Base-by-base conservation (phyloP, 2,797 vertebrate species). In the Pangasius macronema region DNA sequence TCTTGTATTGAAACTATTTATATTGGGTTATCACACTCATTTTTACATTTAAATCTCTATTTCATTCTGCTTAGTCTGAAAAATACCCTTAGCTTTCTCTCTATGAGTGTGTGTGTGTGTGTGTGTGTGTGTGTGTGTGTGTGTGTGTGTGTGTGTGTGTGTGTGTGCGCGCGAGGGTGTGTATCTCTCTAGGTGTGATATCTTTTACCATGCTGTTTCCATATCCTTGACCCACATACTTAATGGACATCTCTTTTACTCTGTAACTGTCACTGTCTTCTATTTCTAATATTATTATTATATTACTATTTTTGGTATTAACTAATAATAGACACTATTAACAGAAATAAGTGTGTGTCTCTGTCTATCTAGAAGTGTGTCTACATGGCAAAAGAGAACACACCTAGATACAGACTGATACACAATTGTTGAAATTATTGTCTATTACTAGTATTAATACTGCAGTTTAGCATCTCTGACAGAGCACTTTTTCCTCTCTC, bases 81-180 rank as follows among this genome's bases (percentile, higher is more conserved):
- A 75, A 75, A 75, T 75, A 76, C 73, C 73, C 46, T 53, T 9
- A 53, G 49, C 27, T 76, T 76, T 77, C 49, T 33, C n/a, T 20
- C 51, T 18, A 8, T 51, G 46, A 8, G 49, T 30, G n/a, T 53
- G 27, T 77, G 67, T 36, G 65, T 68, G 14, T 18, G 61, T 63
- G 61, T 63, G 61, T 63, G 61, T 63, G 61, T n/a, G 61, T 63
- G 61, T 63, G 61, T 63, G 61, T n/a, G 61, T n/a, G 20, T 24
- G 57, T 59, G 57, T 59, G 57, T 59, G 20, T 22, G 57, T 59
- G 57, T 59, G 57, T 59, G 57, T 53, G 51, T 53, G 51, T 16
- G 59, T 63, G 59, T 27, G 59, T 10, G 24, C 11, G 61, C 0
- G 27, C n/a, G 61, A 10, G n/a, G 9, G n/a, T 30, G 10, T 65